These are phyloP conservation scores for Stictocephala bisonia DNA, from an alignment of 2,888 invertebrate genomes.

Conservation along the genomic window DNA sequence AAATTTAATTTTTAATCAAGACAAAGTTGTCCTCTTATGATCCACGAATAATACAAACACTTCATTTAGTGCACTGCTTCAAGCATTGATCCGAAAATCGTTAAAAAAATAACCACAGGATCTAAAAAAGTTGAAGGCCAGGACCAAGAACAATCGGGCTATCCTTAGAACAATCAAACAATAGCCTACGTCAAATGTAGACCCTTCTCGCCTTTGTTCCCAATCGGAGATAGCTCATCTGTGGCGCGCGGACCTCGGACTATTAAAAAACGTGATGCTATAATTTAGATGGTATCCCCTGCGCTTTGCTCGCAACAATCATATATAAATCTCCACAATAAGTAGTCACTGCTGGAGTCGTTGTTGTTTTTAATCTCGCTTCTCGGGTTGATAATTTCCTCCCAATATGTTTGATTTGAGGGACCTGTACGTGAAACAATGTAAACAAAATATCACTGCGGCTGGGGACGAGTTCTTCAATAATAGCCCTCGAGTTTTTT, in stretches of 20 bases:
- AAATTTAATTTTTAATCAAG: too few species aligned
- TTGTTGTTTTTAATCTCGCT: slow-evolving; percentile 14
- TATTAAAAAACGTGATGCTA: slow-evolving; percentile 48
- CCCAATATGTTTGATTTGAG: neutral
- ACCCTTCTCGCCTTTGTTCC: too few species aligned
- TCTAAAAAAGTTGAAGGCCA: too few species aligned
- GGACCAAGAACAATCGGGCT: slow-evolving; percentile 24
- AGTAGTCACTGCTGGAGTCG: neutral
- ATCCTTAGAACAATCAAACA: neutral
- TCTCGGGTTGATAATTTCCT: neutral
- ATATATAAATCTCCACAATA: slow-evolving; percentile 23
- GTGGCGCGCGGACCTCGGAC: neutral
- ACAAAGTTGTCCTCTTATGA: too few species aligned
- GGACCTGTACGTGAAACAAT: neutral
- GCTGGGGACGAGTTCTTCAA: too few species aligned
- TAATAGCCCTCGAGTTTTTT: too few species aligned
- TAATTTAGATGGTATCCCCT: slow-evolving; percentile 49
- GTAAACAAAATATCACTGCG: too few species aligned
- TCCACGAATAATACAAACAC: too few species aligned
- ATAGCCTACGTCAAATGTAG: slow-evolving; percentile 23
- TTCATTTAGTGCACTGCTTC: too few species aligned
- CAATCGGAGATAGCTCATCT: slow-evolving; percentile 29
- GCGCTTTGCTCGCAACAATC: slow-evolving; percentile 15
- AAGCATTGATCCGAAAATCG: too few species aligned
- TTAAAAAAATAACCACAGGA: too few species aligned